phyloP scores from a whole-genome alignment of 2,797 vertebrate genomes.

The Characodon lateralis region DNA sequence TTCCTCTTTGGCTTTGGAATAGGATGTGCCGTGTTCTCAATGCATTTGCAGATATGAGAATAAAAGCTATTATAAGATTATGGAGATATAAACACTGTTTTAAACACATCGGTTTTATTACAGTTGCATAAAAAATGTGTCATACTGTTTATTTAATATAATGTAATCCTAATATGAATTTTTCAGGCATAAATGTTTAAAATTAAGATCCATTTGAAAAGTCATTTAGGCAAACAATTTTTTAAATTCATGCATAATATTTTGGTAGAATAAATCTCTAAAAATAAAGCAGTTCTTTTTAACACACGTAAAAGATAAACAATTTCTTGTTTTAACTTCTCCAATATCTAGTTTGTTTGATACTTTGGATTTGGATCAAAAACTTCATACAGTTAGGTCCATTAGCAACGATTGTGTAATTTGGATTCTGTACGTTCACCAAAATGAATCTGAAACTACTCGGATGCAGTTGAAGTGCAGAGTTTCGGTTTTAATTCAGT shows the following conservation, averaged over 20 bases:
- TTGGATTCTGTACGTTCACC: no score
- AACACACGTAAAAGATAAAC: neutral
- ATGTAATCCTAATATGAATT: neutral
- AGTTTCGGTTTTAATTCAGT: no score
- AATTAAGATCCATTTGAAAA: neutral
- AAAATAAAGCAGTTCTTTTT: neutral
- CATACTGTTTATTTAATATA: neutral
- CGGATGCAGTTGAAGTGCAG: no score
- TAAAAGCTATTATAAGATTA: neutral
- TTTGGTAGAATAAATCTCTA: neutral
- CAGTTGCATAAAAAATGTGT: neutral
- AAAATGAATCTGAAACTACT: no score
- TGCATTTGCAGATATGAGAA: no score
- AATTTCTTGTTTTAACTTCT: neutral
- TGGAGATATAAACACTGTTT: neutral
- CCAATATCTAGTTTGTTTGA: neutral
- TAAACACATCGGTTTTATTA: neutral
- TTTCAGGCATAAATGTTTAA: neutral
- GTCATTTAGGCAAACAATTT: no score
- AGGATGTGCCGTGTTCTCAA: no score
- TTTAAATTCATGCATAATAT: no score
- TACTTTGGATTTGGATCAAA: no score
- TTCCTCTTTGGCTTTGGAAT: no score
- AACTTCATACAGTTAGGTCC: no score
- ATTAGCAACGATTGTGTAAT: no score